Evolutionary conservation across 1,140 invertebrate genomes (phyloP).

Genomic region (Drosophila prosaltans): DNA sequence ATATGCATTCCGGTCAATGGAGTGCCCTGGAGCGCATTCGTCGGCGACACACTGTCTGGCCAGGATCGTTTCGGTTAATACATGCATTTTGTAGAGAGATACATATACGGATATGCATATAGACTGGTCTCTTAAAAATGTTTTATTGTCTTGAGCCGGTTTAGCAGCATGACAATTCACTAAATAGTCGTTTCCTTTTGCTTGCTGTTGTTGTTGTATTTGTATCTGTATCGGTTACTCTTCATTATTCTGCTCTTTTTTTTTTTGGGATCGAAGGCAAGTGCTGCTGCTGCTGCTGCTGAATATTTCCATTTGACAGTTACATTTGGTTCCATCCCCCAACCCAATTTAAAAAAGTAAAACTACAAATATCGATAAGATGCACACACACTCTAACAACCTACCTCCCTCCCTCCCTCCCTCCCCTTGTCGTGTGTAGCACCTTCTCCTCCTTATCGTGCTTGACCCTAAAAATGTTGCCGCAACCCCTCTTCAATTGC

Average conservation of each 20-base stretch:
- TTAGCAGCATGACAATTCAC: constrained; percentile 38
- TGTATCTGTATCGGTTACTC: neutral
- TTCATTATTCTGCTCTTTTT: constrained; percentile 1
- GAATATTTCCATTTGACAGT: constrained; percentile 38
- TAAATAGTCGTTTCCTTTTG: constrained; percentile 38
- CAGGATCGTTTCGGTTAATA: constrained; percentile 12
- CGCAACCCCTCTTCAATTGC: constrained; percentile 70
- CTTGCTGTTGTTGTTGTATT: neutral
- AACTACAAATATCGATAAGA: neutral
- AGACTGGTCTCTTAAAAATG: constrained; percentile 38
- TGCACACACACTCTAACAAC: neutral
- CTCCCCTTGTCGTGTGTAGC: constrained; percentile 5
- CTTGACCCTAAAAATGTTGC: constrained; percentile 18
- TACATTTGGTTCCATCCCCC: constrained; percentile 6
- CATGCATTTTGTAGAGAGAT: too few relatives aligned
- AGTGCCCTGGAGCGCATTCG: constrained; percentile 29
- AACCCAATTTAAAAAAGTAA: too few relatives aligned
- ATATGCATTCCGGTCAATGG: constrained; percentile 37
- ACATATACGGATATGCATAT: neutral
- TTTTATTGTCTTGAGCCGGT: constrained; percentile 42
- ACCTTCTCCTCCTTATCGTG: constrained; percentile 12
- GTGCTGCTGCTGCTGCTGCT: constrained; percentile 16
- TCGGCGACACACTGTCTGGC: constrained; percentile 73
- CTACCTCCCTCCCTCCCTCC: neutral
- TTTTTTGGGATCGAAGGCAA: constrained; percentile 19